Evolutionary conservation across 2,113 vertebrate species (phyloP).

Genomic region (Dicrurus megarhynchus): DNA sequence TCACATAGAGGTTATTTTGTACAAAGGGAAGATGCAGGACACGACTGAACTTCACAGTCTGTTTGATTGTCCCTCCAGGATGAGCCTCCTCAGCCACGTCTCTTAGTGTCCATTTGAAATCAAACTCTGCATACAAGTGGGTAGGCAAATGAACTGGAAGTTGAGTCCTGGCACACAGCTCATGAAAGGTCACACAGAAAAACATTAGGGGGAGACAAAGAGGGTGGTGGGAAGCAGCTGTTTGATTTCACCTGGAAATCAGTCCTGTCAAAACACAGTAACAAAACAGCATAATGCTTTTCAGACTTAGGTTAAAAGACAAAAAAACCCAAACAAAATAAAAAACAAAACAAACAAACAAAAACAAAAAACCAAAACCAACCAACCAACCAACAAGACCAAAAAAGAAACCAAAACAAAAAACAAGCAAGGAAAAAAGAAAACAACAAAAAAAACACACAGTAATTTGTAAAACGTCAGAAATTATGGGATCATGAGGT

Average conservation of each 20-base stretch:
- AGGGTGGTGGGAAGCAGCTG: not conserved
- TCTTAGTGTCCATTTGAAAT: not conserved
- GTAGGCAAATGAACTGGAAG: not conserved
- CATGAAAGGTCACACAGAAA: not conserved
- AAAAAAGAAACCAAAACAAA: not conserved
- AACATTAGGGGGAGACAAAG: not conserved
- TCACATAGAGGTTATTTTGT: not conserved
- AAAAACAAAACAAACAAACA: not conserved
- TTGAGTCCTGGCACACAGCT: not conserved
- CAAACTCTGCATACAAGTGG: not conserved
- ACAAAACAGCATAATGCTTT: not conserved
- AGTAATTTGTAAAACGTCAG: not conserved
- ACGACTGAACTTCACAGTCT: not conserved
- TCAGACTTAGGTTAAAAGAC: not conserved
- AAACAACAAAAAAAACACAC: not conserved
- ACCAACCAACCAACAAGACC: too few relatives aligned
- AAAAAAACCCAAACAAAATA: not conserved
- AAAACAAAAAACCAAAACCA: too few relatives aligned
- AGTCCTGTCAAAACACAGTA: not conserved
- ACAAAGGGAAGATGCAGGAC: not conserved
- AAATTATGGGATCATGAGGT: not conserved
- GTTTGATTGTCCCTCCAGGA: not conserved
- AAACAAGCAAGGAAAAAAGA: not conserved
- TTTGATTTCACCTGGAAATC: not conserved
- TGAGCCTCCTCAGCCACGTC: not conserved